Base-by-base conservation (phyloP, 2,888 invertebrate species). In the Empis livida region DNA sequence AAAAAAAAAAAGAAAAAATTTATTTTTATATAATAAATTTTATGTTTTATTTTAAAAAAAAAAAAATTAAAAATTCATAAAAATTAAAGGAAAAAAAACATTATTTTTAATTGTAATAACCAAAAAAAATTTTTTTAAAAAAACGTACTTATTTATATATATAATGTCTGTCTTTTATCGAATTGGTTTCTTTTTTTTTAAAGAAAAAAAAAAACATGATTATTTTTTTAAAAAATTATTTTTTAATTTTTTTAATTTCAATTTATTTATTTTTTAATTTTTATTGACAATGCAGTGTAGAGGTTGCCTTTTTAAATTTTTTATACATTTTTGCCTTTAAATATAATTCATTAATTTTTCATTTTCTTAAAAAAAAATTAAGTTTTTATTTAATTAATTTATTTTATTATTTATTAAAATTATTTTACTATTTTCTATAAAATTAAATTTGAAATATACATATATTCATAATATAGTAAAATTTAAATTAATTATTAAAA, bases 301-400 rank as follows among this genome's bases (percentile, higher is more conserved):
- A 52, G 32, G 44, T 52, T 52, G 52, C 52, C 52, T 50, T 47
- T 49, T 52, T 52, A 46, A 46, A 44, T 45, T 45, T 47, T 47
- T 5, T 20, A 8, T 6, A 27, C 8, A 44, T 43, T 44, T 44
- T 45, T 49, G 46, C 44, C 48, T 44, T 48, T 27, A 37, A 43
- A 20, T 39, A 30, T 38, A 38, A 30, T 38, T 45, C 30, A 27
- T 41, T 16, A 15, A n/a, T n/a, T n/a, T n/a, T n/a, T n/a, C n/a
- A n/a, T n/a, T n/a, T n/a, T n/a, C n/a, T n/a, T n/a, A n/a, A n/a
- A n/a, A n/a, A n/a, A n/a, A n/a, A n/a, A n/a, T n/a, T n/a, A n/a
- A n/a, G n/a, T 39, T 30, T 39, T 11, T 14, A 14, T 44, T 44
- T 27, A 20, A 15, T 44, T 27, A 37, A 31, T 40, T 40, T 41